phyloP scores from a whole-genome alignment of 2,888 invertebrate genomes.

The Ferdinandea cuprea region DNA sequence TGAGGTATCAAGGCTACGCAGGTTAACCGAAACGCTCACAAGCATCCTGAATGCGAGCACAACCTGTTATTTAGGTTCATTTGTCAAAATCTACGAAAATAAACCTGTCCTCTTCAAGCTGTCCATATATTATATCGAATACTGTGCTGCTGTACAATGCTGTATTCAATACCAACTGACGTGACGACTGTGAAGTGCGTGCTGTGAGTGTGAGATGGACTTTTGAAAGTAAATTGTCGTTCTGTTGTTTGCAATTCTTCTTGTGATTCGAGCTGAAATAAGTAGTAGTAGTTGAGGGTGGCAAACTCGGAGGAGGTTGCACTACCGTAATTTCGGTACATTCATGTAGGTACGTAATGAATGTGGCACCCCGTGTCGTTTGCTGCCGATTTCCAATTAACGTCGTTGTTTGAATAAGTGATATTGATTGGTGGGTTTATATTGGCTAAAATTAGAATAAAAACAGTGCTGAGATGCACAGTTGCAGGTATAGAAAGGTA shows the following conservation, averaged over 20 bases:
- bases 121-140: slow-evolving; percentile 24
- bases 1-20: slow-evolving; percentile 82
- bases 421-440: not conserved
- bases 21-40: slow-evolving; percentile 57
- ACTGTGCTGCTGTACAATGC: slow-evolving; percentile 34
- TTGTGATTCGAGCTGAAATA: slow-evolving; percentile 5
- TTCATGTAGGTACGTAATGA: slow-evolving; percentile 3
- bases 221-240: not conserved
- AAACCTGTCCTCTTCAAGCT: slow-evolving; percentile 75
- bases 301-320: slow-evolving; percentile 41
- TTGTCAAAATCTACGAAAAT: slow-evolving; percentile 82
- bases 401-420: not conserved
- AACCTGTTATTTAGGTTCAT: slow-evolving; percentile 84
- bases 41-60: slow-evolving; percentile 77
- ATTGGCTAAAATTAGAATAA: too few relatives aligned
- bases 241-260: not conserved
- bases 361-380: slow-evolving; percentile 37
- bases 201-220: slow-evolving; percentile 6
- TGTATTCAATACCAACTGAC: slow-evolving; percentile 55
- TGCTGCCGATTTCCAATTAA: slow-evolving; percentile 24
- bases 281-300: slow-evolving; percentile 7
- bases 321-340: slow-evolving; percentile 58
- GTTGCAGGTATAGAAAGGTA: too few relatives aligned
- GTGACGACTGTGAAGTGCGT: slow-evolving; percentile 19
- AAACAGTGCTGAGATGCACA: too few relatives aligned